Evolutionary conservation across 2,797 vertebrate species (phyloP), one percentile per base, ranked within the genome.

Genomic region (Anguilla obscura): DNA sequence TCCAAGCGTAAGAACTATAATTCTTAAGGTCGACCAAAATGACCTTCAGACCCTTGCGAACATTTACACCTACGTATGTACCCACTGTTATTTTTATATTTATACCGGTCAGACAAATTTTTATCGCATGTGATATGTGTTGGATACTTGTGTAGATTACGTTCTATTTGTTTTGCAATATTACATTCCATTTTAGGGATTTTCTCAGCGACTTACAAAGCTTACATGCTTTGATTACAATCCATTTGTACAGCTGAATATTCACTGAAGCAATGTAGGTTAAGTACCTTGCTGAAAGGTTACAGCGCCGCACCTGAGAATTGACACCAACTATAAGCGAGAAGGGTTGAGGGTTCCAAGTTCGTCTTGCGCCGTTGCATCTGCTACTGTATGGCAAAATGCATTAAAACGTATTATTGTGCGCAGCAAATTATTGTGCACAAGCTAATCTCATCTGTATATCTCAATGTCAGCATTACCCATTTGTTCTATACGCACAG

Each of bases 21-120:
- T 66, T 66, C 79, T 80, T 60, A 45, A 87, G 86, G 87, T 52
- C 82, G 82, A 84, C 27, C 9, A 85, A 85, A 85, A 63, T 74
- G 87, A 88, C 87, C 87, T 88, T 88, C 87, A 88, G 21, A 27
- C n/a, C 63, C 63, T 54, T n/a, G 27, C 33, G 82, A 48, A 50
- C 16, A 82, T 50, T 3, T 82, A 50, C 9, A 45, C 16, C 45
- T n/a, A 79, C 33, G 27, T 40, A 36, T 10, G 40, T 45, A 45
- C 40, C 40, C 3, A 45, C 12, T 79, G 33, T 79, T 40, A 45
- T 18, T 79, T 30, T 45, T 36, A 0, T 24, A 50, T 82, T 50
- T 24, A 48, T 48, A 9, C 27, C 50, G 18, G 18, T 48, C 40
- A 82, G 40, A n/a, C 18, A 48, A 50, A 82, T 82, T 1, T 50